phyloP scores from a whole-genome alignment of 1,140 invertebrate species.

The Galendromus occidentalis region DNA sequence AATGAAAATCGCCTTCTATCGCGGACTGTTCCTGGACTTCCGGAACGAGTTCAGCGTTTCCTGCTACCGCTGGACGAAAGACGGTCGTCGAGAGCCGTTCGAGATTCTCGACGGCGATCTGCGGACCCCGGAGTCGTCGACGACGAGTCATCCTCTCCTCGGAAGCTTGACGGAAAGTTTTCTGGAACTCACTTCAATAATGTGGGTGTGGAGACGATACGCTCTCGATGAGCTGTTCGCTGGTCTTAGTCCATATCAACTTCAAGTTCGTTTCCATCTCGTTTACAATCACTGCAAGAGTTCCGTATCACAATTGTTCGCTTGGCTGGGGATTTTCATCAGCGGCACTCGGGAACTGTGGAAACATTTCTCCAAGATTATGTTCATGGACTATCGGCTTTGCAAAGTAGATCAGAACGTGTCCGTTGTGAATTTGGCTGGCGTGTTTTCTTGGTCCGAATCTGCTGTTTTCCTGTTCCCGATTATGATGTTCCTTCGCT shows the following conservation, averaged over 20 bases:
- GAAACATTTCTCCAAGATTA: background rate
- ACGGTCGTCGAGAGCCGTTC: background rate
- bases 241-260: too few species aligned
- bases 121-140: background rate
- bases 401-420: background rate
- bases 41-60: background rate
- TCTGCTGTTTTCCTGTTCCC: background rate
- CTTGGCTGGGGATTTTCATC: background rate
- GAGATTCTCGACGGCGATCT: background rate
- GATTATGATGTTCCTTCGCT: background rate
- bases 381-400: background rate
- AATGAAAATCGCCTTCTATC: background rate
- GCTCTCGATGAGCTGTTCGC: background rate
- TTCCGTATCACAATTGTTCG: background rate
- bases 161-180: background rate
- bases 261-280: too few species aligned
- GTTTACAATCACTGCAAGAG: too few species aligned
- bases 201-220: background rate
- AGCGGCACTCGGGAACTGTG: background rate
- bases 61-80: background rate
- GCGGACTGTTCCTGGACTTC: background rate
- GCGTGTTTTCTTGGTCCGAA: background rate
- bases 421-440: background rate
- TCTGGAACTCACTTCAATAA: background rate
- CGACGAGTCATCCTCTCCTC: background rate